A percentile compares a stretch with the other conserved stretches of the same genome.
Evolutionary conservation across 1,140 invertebrate species (phyloP).

Genomic region (Drosophila subobscura): DNA sequence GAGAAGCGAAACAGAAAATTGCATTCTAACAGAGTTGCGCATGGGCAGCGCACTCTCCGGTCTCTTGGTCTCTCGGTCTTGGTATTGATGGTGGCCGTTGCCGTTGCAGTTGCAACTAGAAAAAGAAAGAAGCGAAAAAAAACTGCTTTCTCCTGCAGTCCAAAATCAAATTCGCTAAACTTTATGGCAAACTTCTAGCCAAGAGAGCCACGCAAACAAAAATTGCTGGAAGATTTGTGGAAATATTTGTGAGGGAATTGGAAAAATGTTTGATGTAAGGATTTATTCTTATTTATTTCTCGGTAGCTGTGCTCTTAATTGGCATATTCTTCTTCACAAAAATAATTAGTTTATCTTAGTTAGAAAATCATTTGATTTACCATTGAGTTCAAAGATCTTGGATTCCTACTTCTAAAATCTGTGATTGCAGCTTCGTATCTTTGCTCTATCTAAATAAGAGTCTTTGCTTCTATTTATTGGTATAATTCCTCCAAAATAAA

Average conservation of each 20-base stretch:
- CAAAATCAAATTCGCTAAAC: conserved; percentile 72
- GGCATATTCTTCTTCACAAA: no score
- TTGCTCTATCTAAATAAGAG: no score
- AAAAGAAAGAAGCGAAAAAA: conserved; percentile 55
- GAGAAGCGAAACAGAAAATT: conserved; percentile 79
- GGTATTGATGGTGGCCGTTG: conserved; percentile 41
- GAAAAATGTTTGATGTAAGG: background rate
- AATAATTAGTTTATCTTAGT: no score
- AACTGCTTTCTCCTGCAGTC: conserved; percentile 78
- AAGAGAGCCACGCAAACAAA: conserved; percentile 33
- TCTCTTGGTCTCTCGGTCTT: conserved; percentile 24
- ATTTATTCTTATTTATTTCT: no score
- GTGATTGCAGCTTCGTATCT: no score
- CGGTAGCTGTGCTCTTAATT: no score
- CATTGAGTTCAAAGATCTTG: no score
- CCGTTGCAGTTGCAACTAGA: conserved; percentile 60
- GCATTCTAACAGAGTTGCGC: conserved; percentile 76
- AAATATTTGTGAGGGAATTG: background rate
- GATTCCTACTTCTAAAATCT: no score
- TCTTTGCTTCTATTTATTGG: no score
- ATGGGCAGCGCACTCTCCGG: conserved; percentile 58
- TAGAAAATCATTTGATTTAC: no score
- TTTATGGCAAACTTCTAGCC: conserved; percentile 66
- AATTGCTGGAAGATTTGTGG: conserved; percentile 21
- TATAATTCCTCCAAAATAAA: no score